Evolutionary conservation across 2,113 vertebrate genomes (phyloP).

Genomic region (Peromyscus maniculatus): DNA sequence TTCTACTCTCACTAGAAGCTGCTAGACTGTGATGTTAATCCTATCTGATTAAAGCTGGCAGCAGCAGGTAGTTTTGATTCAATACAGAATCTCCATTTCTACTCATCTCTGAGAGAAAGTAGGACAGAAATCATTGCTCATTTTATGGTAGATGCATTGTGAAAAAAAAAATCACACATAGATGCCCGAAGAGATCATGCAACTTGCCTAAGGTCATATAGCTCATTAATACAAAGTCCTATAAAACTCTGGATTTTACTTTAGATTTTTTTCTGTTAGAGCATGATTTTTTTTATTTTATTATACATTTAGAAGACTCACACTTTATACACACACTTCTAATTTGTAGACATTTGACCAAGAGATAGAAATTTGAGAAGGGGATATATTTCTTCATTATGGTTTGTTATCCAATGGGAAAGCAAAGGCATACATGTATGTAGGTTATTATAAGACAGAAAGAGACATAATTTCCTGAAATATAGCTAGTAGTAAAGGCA

Average conservation of each 20-base stretch:
- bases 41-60: slow-evolving; percentile 43
- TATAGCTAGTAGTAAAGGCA: background rate
- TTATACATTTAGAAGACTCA: slow-evolving; percentile 3
- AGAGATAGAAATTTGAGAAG: background rate
- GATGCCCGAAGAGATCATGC: background rate
- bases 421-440: background rate
- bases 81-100: slow-evolving; percentile 32
- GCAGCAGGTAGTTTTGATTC: slow-evolving; percentile 10
- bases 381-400: background rate
- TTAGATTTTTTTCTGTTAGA: background rate
- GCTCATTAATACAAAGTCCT: slow-evolving; percentile 11
- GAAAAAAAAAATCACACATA: background rate
- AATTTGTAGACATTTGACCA: slow-evolving; percentile 13
- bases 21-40: background rate
- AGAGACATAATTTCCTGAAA: background rate
- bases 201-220: slow-evolving; percentile 32
- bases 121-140: slow-evolving; percentile 26
- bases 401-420: slow-evolving; percentile 1
- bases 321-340: background rate
- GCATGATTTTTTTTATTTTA: background rate
- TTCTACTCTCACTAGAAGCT: background rate
- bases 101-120: slow-evolving; percentile 33
- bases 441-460: background rate
- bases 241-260: slow-evolving; percentile 25
- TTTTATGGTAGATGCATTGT: background rate